Evolutionary conservation across 2,888 invertebrate genomes (phyloP).

Genomic region (Orthosia gracilis): DNA sequence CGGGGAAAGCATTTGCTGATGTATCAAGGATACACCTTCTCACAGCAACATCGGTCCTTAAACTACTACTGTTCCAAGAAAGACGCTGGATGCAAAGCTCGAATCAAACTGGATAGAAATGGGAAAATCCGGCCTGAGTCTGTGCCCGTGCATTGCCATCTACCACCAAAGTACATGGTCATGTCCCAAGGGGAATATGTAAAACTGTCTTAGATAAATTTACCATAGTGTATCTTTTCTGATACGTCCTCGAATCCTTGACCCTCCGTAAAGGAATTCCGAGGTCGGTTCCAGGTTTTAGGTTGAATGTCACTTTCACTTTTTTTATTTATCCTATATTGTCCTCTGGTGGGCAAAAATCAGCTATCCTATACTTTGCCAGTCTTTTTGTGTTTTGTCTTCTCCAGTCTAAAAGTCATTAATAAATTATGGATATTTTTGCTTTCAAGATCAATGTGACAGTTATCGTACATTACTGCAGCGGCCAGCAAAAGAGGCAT

Average conservation of each 20-base stretch:
- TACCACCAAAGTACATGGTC: constrained; percentile 56
- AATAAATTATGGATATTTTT: not conserved
- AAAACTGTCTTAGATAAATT: constrained; percentile 46
- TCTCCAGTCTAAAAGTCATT: not conserved
- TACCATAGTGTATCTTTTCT: not conserved
- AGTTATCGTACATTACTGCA: no score
- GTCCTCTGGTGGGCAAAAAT: no score
- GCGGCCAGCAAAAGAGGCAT: no score
- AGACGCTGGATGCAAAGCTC: constrained; percentile 71
- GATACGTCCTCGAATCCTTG: no score
- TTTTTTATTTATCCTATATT: no score
- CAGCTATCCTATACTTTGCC: no score
- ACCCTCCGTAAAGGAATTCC: no score
- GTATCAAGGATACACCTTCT: constrained; percentile 71
- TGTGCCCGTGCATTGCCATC: constrained; percentile 45
- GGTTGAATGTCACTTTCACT: no score
- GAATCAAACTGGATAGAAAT: constrained; percentile 68
- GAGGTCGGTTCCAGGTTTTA: no score
- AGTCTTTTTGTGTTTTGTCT: no score
- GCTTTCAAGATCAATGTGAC: not conserved
- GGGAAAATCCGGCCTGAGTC: constrained; percentile 64
- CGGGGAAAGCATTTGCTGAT: constrained; percentile 72
- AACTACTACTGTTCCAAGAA: constrained; percentile 74
- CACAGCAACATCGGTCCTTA: constrained; percentile 61
- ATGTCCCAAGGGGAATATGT: constrained; percentile 56